A percentile compares a stretch with the other conserved stretches of the same genome.
phyloP scores from a whole-genome alignment of 2,113 vertebrate species.

The Actenoides lindsayi region DNA sequence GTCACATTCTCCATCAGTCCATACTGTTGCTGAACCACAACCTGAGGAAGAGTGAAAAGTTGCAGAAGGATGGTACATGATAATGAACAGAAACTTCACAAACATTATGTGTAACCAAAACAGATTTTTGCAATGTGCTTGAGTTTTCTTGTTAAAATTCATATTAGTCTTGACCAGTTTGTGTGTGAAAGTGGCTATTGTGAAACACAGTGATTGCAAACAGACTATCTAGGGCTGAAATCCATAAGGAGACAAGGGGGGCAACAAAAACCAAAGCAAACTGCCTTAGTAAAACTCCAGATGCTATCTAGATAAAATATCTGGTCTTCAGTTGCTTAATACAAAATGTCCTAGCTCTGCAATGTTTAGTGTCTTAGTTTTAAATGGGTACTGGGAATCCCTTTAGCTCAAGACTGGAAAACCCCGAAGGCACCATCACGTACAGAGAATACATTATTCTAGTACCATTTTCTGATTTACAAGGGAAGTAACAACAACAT shows the following conservation, averaged over 20 bases:
- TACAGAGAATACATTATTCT: conserved; percentile 6
- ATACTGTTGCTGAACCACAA: not conserved
- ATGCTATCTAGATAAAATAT: not conserved
- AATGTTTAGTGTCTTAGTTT: not conserved
- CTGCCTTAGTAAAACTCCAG: not conserved
- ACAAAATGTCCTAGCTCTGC: conserved; percentile 7
- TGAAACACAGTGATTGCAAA: not conserved
- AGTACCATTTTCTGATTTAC: conserved; percentile 1
- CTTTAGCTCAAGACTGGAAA: not conserved
- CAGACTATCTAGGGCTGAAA: not conserved
- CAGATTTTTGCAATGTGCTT: not conserved
- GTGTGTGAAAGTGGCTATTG: not conserved
- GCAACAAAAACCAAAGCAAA: not conserved
- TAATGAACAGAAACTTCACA: not conserved
- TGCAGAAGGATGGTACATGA: not conserved
- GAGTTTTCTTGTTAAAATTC: not conserved
- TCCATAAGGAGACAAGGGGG: not conserved
- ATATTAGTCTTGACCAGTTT: not conserved
- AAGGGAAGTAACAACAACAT: not conserved
- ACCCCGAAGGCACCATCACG: not conserved
- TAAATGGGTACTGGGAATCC: conserved; percentile 38
- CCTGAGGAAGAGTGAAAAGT: not conserved
- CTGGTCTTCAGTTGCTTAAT: not conserved
- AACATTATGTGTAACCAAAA: not conserved
- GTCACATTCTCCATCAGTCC: not conserved